Percentiles rank a stretch among this genome's conserved stretches.
These are phyloP conservation scores for Anodontia alba DNA, from an alignment of 2,888 invertebrate species.

Conservation along the genomic window DNA sequence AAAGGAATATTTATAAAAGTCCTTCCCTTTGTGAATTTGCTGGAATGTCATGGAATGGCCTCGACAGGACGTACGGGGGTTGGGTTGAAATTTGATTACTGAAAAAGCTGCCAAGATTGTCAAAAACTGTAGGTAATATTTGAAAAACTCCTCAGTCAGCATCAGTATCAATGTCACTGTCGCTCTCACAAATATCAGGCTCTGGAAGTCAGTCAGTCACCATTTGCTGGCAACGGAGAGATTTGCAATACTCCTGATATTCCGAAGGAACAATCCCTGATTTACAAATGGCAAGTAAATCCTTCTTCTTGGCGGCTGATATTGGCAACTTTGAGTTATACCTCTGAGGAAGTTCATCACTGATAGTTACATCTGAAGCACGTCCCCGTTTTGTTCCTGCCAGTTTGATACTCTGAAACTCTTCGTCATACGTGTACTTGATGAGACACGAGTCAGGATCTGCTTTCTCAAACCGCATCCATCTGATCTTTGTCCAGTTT, in stretches of 20 bases:
- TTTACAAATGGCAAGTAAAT: not conserved
- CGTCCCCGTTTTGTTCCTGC: not conserved
- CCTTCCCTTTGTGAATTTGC: too few relatives aligned
- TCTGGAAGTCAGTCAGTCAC: not conserved
- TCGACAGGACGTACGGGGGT: too few relatives aligned
- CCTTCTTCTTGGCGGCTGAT: not conserved
- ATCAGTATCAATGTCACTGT: too few relatives aligned
- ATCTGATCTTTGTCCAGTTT: not conserved
- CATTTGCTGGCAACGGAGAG: not conserved
- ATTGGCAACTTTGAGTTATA: not conserved
- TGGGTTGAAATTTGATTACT: too few relatives aligned
- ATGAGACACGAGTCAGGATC: not conserved
- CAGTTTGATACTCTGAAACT: not conserved
- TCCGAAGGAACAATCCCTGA: not conserved
- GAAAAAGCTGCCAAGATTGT: too few relatives aligned
- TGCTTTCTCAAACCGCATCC: not conserved
- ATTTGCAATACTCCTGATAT: not conserved
- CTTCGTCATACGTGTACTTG: not conserved
- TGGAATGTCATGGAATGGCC: too few relatives aligned
- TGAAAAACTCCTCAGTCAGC: too few relatives aligned
- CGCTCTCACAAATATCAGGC: too few relatives aligned
- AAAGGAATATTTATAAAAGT: too few relatives aligned
- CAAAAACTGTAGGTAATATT: too few relatives aligned
- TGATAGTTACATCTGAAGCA: not conserved
- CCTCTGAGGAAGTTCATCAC: not conserved